Evolutionary conservation across 2,797 vertebrate species (phyloP), one percentile per base, ranked within the genome.

Genomic region (Platalea minor): DNA sequence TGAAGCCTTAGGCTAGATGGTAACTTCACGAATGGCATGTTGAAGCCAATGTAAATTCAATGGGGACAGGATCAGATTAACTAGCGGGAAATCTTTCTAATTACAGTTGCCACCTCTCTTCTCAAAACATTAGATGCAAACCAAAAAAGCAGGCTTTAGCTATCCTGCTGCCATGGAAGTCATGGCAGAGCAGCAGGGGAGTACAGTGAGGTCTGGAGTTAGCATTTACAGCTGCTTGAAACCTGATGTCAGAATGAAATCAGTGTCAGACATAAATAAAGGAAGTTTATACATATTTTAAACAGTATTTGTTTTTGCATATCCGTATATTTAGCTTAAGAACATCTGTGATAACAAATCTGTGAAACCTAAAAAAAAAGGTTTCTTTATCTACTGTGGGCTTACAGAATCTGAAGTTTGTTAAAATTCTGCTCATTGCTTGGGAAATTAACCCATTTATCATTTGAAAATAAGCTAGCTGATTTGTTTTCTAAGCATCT

Each of bases 301-400:
- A 94, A 89, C 74, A 84, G 67, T 63, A 83, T 96, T 93, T 96
- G 91, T 48, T 91, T 96, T 85, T 90, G 85, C 69, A 83, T 93
- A 81, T 84, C 93, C 85, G 88, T 94, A 88, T 97, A 93, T 96
- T 97, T 96, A 89, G 80, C 80, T 90, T 96, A 91, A 75, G 85
- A 96, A 96, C 95, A 97, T 95, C 96, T 97, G 96, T 89, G 91
- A 96, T 88, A 97, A 96, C 85, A 97, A 81, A 89, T 53, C 67
- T 63, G 25, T 5, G 7, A 91, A 95, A 75, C 15, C 14, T 78
- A 33, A 67, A 89, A 83, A 50, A 50, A 87, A 83, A 73, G 43
- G 17, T 23, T 83, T 67, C 7, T 91, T 81, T 75, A 41, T 73
- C 65, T 89, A 43, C 65, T 76, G 25, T 43, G 50, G 35, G 25